Base-by-base conservation (phyloP, 2,113 vertebrate species). In the human (Homo sapiens) region DNA sequence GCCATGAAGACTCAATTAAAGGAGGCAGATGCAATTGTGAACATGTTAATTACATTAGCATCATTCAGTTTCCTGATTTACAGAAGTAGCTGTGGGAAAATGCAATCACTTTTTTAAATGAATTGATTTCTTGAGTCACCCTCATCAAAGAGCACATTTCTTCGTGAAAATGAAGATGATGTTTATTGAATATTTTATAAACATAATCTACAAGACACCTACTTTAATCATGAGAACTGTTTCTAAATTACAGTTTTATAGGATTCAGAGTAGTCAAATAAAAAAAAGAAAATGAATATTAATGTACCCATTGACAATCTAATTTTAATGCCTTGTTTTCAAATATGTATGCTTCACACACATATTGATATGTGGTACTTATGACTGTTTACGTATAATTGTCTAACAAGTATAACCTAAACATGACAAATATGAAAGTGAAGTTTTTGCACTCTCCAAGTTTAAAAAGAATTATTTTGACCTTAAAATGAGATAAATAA, bases 31-130 rank as follows among this genome's bases (percentile, higher is more conserved):
- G n/a, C 17, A 84, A 92, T 57, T 90, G 75, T 81, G 43, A 96
- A 70, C 55, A 93, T 86, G 35, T 79, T 94, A 93, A 89, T 90
- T 97, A 86, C 40, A 96, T 97, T 93, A 95, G 50, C 55, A 84
- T 81, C 52, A 87, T 86, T 92, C 43, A 78, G 17, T 82, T 82
- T 93, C 45, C n/a, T 64, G 18, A 97, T 81, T 89, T 94, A 96
- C 81, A 93, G 45, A 57, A 78, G 5, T 79, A 59, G 76, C 48
- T 88, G 14, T 85, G n/a, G 66, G 72, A 82, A 96, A 96, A 91
- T 91, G 59, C 25, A 86, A 96, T 85, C 40, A 94, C 81, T 48
- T 75, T 93, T 48, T 3, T 79, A 30, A 50, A 84, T 96, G 73
- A 96, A 82, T 11, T 82, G 43, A 79, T 95, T 82, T 93, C 38